Conservation (phyloP, 2,113 vertebrate genomes). For the Salvelinus namaycush region DNA sequence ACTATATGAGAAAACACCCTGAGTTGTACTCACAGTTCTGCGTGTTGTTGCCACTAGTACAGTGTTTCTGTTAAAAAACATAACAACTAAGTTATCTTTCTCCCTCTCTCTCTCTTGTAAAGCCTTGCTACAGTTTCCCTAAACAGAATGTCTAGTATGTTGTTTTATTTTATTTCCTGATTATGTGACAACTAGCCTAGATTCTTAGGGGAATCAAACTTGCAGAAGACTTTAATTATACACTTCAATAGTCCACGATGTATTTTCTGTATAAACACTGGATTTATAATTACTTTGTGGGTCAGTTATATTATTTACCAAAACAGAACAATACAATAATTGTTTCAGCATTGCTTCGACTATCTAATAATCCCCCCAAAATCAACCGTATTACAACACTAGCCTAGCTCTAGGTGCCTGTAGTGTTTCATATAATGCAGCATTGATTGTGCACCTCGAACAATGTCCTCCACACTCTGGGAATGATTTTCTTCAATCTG, state of each 20-base stretch:
- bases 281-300: conserved; percentile 19
- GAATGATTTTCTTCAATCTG: background rate
- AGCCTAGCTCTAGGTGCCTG: background rate
- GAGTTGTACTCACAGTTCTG: too few relatives aligned
- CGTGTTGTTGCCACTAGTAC: too few relatives aligned
- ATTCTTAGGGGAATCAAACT: background rate
- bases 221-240: background rate
- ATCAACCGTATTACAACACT: background rate
- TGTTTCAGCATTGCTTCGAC: background rate
- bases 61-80: too few relatives aligned
- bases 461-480: too few relatives aligned
- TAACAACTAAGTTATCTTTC: too few relatives aligned
- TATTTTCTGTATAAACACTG: conserved; percentile 16
- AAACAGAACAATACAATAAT: conserved; percentile 19
- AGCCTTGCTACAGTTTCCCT: too few relatives aligned
- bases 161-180: background rate
- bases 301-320: conserved; percentile 21
- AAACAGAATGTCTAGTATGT: too few relatives aligned
- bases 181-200: background rate
- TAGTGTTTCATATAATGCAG: background rate
- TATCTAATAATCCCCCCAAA: background rate
- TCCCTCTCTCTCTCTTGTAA: too few relatives aligned
- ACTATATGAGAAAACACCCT: background rate
- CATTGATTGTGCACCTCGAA: too few relatives aligned
- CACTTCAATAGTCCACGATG: background rate